These are phyloP conservation scores for Synergus umbraculus DNA, from an alignment of 2,888 invertebrate species.

Conservation along the genomic window DNA sequence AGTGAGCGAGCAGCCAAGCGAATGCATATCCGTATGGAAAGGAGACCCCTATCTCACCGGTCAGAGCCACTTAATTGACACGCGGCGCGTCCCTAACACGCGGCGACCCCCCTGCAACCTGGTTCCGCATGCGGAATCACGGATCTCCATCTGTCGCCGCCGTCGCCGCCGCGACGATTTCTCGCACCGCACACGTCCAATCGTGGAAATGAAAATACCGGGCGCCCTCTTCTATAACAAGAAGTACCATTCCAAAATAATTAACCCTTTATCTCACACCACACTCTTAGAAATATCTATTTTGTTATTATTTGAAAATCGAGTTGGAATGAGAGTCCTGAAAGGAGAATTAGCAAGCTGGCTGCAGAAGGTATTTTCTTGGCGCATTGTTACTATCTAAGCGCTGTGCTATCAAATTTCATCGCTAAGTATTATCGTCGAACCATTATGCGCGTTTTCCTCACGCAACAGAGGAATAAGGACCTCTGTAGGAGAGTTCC, in stretches of 20 bases:
- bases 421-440: not conserved
- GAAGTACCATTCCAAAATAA: not conserved
- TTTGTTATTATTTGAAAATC: not conserved
- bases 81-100: constrained; percentile 76
- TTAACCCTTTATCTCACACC: not conserved
- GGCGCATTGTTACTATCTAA: not conserved
- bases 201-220: constrained; percentile 57
- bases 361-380: not conserved
- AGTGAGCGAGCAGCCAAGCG: constrained; percentile 43
- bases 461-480: not conserved
- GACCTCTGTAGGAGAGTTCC: not conserved
- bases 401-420: not conserved
- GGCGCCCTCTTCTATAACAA: not conserved
- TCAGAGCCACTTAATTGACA: constrained; percentile 77
- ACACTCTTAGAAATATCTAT: not conserved
- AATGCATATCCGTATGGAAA: constrained; percentile 73
- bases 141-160: constrained; percentile 73
- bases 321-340: not conserved
- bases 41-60: constrained; percentile 75
- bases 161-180: constrained; percentile 56
- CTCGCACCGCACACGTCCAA: constrained; percentile 57
- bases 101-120: constrained; percentile 73
- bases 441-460: not conserved
- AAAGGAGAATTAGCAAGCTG: not conserved
- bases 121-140: constrained; percentile 66